Base-by-base conservation (phyloP, 2,113 vertebrate genomes). In the Elanus axillaris region DNA sequence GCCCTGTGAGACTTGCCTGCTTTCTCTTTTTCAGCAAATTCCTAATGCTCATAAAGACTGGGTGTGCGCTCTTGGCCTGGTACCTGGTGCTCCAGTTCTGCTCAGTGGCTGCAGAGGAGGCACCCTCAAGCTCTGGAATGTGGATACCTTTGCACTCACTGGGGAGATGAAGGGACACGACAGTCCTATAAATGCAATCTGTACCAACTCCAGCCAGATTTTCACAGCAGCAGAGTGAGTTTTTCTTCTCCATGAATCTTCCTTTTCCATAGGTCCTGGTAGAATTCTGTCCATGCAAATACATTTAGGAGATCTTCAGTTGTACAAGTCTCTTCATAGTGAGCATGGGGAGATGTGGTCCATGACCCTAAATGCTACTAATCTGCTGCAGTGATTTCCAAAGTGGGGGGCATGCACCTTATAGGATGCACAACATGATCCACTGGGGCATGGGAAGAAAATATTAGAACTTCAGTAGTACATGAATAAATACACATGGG, bases 141-240 rank as follows among this genome's bases (percentile, higher is more conserved):
- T 98, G 58, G 98, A 99, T 31, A 98, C 98, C 1, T 99, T 99
- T 0, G 97, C 98, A 20, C 98, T 98, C 16, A 98, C 98, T 4
- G 99, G 98, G 23, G 99, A 99, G 82, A 97, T 99, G 95, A 98
- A 98, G 74, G 99, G 98, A 17, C 99, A 99, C 0, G 99, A 99
- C 86, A 99, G 99, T 90, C 99, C 99, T 14, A 99, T 99, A 95
- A 99, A 99, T 66, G 98, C 98, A 73, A 98, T 99, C 93, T 99
- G 98, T 75, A 98, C 98, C 88, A 99, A 99, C 97, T 98, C 99
- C 94, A 98, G 97, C 97, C 99, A 99, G 48, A 98, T 99, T 81
- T 99, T 99, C 97, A 99, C 99, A 45, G 99, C 99, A 72, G 98
- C 99, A 18, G 99, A 99, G 99, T 99, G 97, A 99, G 99, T 98